These are phyloP conservation scores for Syngnathus typhle DNA, from an alignment of 2,113 vertebrate genomes.

Conservation along the genomic window DNA sequence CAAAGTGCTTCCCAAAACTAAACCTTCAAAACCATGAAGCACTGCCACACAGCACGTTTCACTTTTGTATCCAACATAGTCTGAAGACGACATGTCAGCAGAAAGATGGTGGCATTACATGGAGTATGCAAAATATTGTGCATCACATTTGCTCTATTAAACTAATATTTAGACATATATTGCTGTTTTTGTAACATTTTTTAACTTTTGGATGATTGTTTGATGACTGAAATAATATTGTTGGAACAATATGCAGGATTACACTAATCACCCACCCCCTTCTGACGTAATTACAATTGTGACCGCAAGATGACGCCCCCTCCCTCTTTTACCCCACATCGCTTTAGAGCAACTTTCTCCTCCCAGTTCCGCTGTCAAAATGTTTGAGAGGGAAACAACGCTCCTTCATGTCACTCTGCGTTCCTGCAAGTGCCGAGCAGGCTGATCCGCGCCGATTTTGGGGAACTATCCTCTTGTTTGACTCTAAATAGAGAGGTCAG, in stretches of 20 bases:
- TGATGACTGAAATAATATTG: not conserved
- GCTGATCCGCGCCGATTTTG: not conserved
- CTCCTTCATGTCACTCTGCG: constrained; percentile 14
- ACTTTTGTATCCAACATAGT: not conserved
- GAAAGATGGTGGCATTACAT: not conserved
- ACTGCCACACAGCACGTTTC: not conserved
- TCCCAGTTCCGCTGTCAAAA: constrained; percentile 55
- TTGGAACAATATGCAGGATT: not conserved
- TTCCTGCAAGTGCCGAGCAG: constrained; percentile 10
- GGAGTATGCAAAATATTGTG: not conserved
- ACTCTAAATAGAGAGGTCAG: constrained; percentile 10
- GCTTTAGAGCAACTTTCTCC: constrained; percentile 12
- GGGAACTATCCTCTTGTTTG: constrained; percentile 16
- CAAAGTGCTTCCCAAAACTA: constrained; percentile 51
- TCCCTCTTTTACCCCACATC: not conserved
- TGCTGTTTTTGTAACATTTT: not conserved
- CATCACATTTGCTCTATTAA: not conserved
- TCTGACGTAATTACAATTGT: not conserved
- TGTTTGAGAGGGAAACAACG: constrained; percentile 66
- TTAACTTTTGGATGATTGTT: not conserved
- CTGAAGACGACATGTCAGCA: not conserved
- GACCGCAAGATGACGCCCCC: constrained; percentile 36
- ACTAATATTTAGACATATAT: not conserved
- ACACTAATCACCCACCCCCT: not conserved
- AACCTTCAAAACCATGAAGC: constrained; percentile 47